Evolutionary conservation across 1,140 invertebrate genomes (phyloP), one percentile per base, ranked within the genome.

Genomic region (Sinonovacula constricta): DNA sequence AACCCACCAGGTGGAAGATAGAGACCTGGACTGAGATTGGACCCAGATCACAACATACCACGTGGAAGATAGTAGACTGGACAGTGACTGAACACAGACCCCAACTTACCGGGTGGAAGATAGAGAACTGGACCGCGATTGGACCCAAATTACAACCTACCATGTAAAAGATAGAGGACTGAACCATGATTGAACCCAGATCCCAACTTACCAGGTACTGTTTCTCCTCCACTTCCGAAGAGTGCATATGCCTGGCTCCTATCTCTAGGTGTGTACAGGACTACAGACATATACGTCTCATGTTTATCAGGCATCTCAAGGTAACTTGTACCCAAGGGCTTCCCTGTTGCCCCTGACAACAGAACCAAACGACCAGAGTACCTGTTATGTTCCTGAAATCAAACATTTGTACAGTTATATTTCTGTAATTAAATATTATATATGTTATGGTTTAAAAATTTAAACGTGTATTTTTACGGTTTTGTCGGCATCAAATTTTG

Each of bases 221-320:
- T 89, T 79, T 90, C 87, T 30, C 88, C 88, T 1, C 90, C 89
- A 82, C 83, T 86, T 7, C 89, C 90, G 83, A 89, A 85, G 39
- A 91, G 78, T 31, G 91, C 82, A 71, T 87, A 89, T 28, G 82
- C 68, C 7, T 82, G 83, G 12, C 83, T 78, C 63, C 83, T 78
- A 30, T 84, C 62, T n/a, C 74, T 59, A 0, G 75, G 78, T 15
- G 72, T 83, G 67, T 88, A 87, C 18, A 88, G 76, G 4, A 90
- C 85, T 22, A 88, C 86, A 56, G 85, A 87, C 83, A 87, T 90
- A 75, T 89, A 90, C 0, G 85, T 88, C 74, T 89, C 89, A 67
- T 83, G 85, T n/a, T 57, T 78, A 28, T 86, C 30, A 4, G 89
- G 88, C 39, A 89, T 71, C 26, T 85, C 65, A 10, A 90, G 62